Percentiles rank a stretch among this genome's conserved stretches.
Evolutionary conservation across 2,113 vertebrate genomes (phyloP).

Genomic region (Gorsachius goisagi): DNA sequence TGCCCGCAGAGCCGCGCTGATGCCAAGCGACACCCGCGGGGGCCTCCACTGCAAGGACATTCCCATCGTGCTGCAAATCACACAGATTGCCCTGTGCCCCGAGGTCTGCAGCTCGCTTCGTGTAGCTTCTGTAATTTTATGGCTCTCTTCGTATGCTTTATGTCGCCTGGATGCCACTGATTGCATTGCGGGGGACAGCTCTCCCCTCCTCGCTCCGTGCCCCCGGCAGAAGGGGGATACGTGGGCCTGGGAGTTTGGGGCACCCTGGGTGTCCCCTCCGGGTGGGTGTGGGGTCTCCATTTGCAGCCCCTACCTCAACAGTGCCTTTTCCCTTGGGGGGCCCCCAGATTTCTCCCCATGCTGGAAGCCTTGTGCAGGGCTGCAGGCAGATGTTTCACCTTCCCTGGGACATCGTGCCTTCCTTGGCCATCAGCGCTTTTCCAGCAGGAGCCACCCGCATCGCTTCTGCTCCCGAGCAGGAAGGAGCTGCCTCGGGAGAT

Average conservation of each 20-base stretch:
- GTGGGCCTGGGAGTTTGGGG: accelerated
- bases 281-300: not conserved
- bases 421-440: not conserved
- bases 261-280: not conserved
- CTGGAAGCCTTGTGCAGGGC: not conserved
- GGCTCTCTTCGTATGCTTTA: not conserved
- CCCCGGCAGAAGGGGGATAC: not conserved
- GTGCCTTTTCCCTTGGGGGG: not conserved
- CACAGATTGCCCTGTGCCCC: not conserved
- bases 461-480: not conserved
- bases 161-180: not conserved
- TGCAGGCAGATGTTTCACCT: not conserved
- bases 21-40: not conserved
- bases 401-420: not conserved
- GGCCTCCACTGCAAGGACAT: not conserved
- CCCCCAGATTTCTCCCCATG: not conserved
- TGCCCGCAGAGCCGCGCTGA: not conserved
- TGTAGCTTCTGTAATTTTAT: not conserved
- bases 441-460: not conserved
- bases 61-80: not conserved
- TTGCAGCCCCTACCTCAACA: not conserved
- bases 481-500: not conserved
- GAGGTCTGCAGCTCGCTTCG: not conserved
- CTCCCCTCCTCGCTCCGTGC: not conserved
- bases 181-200: not conserved